Percentiles rank a stretch among this genome's conserved stretches.
These are phyloP conservation scores for Crotalus horridus DNA, from an alignment of 2,113 vertebrate species.

Conservation along the genomic window DNA sequence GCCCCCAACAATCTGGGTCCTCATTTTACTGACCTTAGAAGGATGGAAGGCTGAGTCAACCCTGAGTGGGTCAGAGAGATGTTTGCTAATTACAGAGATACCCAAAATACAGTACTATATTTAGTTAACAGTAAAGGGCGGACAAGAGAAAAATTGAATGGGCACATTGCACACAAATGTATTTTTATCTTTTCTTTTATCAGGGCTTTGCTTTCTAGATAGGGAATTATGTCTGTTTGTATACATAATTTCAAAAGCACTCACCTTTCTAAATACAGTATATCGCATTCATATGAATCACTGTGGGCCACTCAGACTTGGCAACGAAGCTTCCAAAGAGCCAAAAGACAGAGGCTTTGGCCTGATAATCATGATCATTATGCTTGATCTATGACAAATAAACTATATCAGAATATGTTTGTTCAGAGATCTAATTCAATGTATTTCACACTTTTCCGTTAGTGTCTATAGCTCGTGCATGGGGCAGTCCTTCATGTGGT, in stretches of 20 bases:
- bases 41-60: too few species aligned
- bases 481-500: not conserved
- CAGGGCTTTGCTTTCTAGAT: not conserved
- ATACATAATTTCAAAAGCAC: not conserved
- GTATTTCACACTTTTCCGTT: not conserved
- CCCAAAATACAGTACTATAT: not conserved
- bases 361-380: not conserved
- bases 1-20: too few species aligned
- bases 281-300: slow-evolving; percentile 61
- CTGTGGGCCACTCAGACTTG: slow-evolving; percentile 64
- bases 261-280: not conserved
- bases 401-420: not conserved
- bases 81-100: not conserved
- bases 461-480: not conserved
- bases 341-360: not conserved
- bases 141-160: not conserved
- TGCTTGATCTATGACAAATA: slow-evolving; percentile 8
- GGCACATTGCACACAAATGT: not conserved
- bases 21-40: too few species aligned
- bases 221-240: not conserved
- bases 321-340: not conserved
- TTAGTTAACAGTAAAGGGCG: not conserved
- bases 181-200: not conserved
- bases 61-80: not conserved
- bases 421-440: not conserved